Evolutionary conservation across 2,797 vertebrate genomes (phyloP), one percentile per base, ranked within the genome.

Genomic region (Poliocrania exsul): DNA sequence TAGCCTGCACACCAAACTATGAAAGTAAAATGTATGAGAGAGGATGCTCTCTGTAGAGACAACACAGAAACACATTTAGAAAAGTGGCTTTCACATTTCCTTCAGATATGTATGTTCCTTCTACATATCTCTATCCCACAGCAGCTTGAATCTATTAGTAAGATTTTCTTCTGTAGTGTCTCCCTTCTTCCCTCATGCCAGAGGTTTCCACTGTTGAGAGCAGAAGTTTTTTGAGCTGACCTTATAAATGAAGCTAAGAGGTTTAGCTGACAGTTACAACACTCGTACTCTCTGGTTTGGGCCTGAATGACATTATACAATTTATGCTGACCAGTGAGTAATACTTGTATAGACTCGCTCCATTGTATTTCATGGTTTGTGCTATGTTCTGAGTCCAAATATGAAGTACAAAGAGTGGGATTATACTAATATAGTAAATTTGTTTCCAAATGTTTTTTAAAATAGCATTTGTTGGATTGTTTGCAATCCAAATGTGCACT

Each of bases 401-500:
- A 75, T 19, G 78, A 89, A 92, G 33, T 56, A 56, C 46, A 69
- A 91, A 35, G 81, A 77, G 25, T 26, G n/a, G 24, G 16, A 42
- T 92, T 86, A 73, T 49, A 86, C 13, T 56, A 37, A 69, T 37
- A 35, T 23, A 74, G 24, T 57, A 79, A 64, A 44, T 88, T 88
- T 96, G 42, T 54, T 86, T 90, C 40, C 75, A 64, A 33, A 10
- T 66, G 16, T 61, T 94, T 75, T 53, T 51, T 85, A 96, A 91
- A 90, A 67, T 71, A 95, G 62, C 53, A 61, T 86, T 93, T 89
- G 51, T 92, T 88, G 87, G 57, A 81, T 84, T 91, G 77, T 87
- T 96, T 94, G 93, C 40, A 75, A 82, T 57, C 94, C 93, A 95
- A 85, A 90, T 90, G 81, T 86, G 61, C 50, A 18, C 33, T 92